phyloP scores from a whole-genome alignment of 2,888 invertebrate species.

The Aromia moschata region DNA sequence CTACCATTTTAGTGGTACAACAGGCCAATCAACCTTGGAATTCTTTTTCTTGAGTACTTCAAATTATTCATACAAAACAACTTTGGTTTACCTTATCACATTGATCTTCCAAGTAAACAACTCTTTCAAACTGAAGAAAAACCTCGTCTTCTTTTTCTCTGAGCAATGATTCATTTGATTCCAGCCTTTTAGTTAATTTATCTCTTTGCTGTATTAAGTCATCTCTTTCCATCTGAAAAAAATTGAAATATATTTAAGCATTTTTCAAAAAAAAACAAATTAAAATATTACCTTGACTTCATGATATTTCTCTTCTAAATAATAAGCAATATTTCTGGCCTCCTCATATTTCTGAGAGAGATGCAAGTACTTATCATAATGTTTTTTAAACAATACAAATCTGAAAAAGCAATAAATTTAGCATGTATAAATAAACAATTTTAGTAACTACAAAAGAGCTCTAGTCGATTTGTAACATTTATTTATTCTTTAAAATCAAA shows the following conservation, averaged over 20 bases:
- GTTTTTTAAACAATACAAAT: slow-evolving; percentile 71
- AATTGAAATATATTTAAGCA: neutral
- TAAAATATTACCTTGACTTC: slow-evolving; percentile 68
- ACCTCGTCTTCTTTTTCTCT: slow-evolving; percentile 71
- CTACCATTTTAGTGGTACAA: slow-evolving; percentile 13
- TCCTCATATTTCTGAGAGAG: slow-evolving; percentile 71
- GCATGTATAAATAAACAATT: too few species aligned
- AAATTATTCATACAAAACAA: neutral
- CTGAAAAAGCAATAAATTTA: slow-evolving; percentile 60
- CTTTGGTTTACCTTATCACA: slow-evolving; percentile 63
- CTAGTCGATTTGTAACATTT: too few species aligned
- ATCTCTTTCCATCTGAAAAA: slow-evolving; percentile 67
- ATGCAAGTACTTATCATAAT: slow-evolving; percentile 71
- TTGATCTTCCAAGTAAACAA: slow-evolving; percentile 69
- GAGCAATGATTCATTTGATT: slow-evolving; percentile 67
- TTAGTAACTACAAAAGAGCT: too few species aligned
- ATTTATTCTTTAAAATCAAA: too few species aligned
- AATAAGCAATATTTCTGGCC: slow-evolving; percentile 69
- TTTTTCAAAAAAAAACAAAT: neutral
- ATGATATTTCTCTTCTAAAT: slow-evolving; percentile 72
- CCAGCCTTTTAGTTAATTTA: slow-evolving; percentile 65
- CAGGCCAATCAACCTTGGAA: slow-evolving; percentile 27
- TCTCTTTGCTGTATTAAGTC: slow-evolving; percentile 65
- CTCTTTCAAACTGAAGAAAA: slow-evolving; percentile 69
- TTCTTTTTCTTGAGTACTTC: neutral